Evolutionary conservation across 2,888 invertebrate species (phyloP), one percentile per base, ranked within the genome.

Genomic region (Leuctra nigra): DNA sequence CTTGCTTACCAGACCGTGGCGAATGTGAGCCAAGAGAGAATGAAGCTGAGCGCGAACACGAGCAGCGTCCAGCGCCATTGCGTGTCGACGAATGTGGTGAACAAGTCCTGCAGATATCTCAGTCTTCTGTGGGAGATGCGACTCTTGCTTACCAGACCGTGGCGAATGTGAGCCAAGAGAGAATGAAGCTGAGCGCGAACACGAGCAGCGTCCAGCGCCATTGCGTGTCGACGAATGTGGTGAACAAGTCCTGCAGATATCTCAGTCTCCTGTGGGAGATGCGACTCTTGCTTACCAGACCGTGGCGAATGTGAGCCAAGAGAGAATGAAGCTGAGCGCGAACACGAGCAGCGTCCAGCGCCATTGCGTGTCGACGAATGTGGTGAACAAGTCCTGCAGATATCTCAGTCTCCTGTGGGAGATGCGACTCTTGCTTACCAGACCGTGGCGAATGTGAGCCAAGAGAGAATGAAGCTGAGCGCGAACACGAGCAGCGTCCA

Each of bases 51-150:
- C 20, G 86, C 84, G 71, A 95, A 94, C 46, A 89, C 84, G 24
- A 93, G 68, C 7, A 96, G 74, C 1, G 94, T 94, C 89, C 91
- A 94, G 41, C 93, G 80, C 97, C 97, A 97, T 71, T 91, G 87
- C 0, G 87, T 81, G 72, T 93, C 95, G 63, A 97, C 91, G 66
- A 96, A 76, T 0, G 91, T 91, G 24, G 90, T 86, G 73, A 92
- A 93, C 66, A 87, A 81, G 68, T 86, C 86, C 62, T 76, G 84
- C 53, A 87, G 79, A 67, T 85, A 90, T 44, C 88, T 83, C 60
- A 90, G 69, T 41, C 86, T 78, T 39, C 87, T 77, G 64, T 91
- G 87, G 48, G 91, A 87, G 68, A 97, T 86, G 67, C 81, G 78
- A 59, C 93, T 92, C 71, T 94, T 93, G 64, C 39, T 39, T 7